A percentile compares a stretch with the other conserved stretches of the same genome.
phyloP scores from a whole-genome alignment of 2,113 vertebrate genomes.

The cattle (Bos taurus) region DNA sequence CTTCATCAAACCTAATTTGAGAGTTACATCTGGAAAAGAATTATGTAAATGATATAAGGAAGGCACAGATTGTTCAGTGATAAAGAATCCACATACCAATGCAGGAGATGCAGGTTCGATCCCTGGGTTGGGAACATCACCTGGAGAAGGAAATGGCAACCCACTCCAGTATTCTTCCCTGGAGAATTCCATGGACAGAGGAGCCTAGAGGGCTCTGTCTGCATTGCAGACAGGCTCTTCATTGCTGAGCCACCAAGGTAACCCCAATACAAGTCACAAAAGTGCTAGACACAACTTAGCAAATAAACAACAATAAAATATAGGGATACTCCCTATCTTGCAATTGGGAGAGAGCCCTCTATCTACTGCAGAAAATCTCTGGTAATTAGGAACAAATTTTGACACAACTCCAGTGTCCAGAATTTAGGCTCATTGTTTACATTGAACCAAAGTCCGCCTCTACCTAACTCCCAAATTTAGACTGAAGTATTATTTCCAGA shows the following conservation, averaged over 20 bases:
- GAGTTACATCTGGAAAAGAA: not conserved
- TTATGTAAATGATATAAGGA: not conserved
- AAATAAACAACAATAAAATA: not conserved
- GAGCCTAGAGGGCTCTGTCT: not conserved
- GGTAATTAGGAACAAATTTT: not conserved
- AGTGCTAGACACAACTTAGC: not conserved
- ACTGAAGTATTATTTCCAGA: not conserved
- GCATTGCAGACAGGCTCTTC: not conserved
- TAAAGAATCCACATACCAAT: not conserved
- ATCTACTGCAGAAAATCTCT: not conserved
- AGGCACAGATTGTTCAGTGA: not conserved
- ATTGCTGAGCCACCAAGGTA: not conserved
- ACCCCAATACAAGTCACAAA: not conserved
- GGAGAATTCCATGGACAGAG: not conserved
- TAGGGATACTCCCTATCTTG: not conserved
- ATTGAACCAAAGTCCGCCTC: not conserved
- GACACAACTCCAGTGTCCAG: not conserved
- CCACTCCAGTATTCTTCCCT: not conserved
- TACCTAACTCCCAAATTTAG: not conserved
- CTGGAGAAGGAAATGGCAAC: not conserved
- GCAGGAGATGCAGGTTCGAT: not conserved
- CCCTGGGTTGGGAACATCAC: not conserved
- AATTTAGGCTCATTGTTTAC: not conserved
- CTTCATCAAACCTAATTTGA: not conserved
- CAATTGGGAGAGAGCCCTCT: not conserved